Evolutionary conservation across 2,113 vertebrate genomes (phyloP), one percentile per base, ranked within the genome.

Genomic region (Nycticryphes semicollaris): DNA sequence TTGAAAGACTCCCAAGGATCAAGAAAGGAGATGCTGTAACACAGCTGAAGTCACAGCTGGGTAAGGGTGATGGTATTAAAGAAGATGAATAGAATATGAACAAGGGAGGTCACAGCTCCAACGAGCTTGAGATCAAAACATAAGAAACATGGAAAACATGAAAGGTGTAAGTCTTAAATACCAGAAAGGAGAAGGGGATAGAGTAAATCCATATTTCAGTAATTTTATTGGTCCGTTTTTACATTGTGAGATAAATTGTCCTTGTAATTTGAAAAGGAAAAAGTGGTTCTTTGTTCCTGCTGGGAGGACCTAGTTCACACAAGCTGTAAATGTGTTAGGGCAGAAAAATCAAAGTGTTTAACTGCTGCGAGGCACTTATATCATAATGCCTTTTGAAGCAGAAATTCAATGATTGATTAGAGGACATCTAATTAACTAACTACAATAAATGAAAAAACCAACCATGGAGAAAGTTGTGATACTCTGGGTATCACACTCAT

Each of bases 341-440:
- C 80, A 89, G 92, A 78, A 95, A 96, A 94, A 94, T 93, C 94
- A 64, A 95, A 95, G 92, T 50, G 48, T 84, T 84, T 79, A 85
- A 86, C 56, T 84, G 93, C 89, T 89, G 83, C 0, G 0, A 92
- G 90, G 90, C 79, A 75, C 80, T 89, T 84, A 89, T 84, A 96
- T 87, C 89, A 93, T 45, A 76, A 89, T 93, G 88, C 73, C 76
- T 94, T 92, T 60, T 94, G 76, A 94, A 93, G 86, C 12, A 0
- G 64, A 64, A 95, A 93, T 89, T 94, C 88, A 91, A 2, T 91
- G 86, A 96, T 76, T 94, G 92, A 96, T 94, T 90, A 93, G 88
- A 87, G 69, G n/a, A 93, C 48, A 95, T 95, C 94, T 94, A 93
- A 95, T 96, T 94, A 92, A 94, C 78, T 96, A 77, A 93, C 90